A percentile compares a stretch with the other conserved stretches of the same genome.
Conservation (phyloP, 2,113 vertebrate species). For the Crotalus tigris region DNA sequence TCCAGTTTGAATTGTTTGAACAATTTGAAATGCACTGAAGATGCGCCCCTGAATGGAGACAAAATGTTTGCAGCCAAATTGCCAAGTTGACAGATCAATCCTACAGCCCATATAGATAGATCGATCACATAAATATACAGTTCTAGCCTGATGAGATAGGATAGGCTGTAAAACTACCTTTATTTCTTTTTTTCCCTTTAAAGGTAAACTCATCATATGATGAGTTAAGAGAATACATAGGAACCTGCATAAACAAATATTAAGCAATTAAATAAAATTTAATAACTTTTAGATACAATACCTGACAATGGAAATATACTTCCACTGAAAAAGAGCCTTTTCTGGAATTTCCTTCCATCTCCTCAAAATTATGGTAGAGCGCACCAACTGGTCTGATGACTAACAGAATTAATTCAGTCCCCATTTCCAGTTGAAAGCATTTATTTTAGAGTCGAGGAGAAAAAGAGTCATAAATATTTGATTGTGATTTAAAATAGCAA, state of each 20-base stretch:
- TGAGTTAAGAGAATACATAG: not conserved
- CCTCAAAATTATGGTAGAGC: not conserved
- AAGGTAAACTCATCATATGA: not conserved
- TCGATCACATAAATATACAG: not conserved
- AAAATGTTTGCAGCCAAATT: no score
- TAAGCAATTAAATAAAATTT: not conserved
- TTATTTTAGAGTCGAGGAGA: not conserved
- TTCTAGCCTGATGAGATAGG: not conserved
- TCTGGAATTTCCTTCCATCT: not conserved
- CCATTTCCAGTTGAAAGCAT: not conserved
- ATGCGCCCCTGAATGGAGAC: no score
- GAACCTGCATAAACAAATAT: not conserved
- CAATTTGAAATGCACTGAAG: no score
- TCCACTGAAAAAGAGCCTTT: not conserved
- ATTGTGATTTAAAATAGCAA: not conserved
- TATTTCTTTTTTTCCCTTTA: not conserved
- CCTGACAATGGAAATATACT: not conserved
- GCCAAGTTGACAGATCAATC: no score
- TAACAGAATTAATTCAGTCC: not conserved
- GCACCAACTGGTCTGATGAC: not conserved
- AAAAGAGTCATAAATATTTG: not conserved
- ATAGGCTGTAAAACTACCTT: not conserved
- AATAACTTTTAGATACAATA: not conserved
- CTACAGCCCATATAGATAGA: no score
- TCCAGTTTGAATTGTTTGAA: no score